Conservation (phyloP, 1,140 invertebrate genomes). For the Pachypsylla venusta region DNA sequence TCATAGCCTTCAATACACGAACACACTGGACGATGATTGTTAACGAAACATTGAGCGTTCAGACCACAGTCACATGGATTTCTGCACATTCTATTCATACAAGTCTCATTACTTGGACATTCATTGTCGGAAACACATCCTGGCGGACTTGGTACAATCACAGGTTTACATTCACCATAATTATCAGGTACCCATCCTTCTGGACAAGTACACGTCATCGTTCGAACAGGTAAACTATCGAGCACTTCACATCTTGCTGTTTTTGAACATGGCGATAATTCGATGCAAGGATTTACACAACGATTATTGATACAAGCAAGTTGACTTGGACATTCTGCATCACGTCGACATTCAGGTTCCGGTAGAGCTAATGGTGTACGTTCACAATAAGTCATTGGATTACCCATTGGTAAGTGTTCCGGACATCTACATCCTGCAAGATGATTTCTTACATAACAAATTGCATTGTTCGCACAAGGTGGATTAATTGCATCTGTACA, state of each 20-base stretch:
- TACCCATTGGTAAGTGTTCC: constrained; percentile 50
- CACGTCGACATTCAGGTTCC: constrained; percentile 56
- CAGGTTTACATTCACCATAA: constrained; percentile 54
- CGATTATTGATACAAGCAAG: constrained; percentile 61
- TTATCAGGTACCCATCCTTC: constrained; percentile 64
- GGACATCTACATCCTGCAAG: constrained; percentile 58
- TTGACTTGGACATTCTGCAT: constrained; percentile 61
- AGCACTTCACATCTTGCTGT: constrained; percentile 59
- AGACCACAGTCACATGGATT: constrained; percentile 76
- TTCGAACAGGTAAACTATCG: constrained; percentile 63
- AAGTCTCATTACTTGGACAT: constrained; percentile 59
- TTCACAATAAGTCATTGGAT: constrained; percentile 61
- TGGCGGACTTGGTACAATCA: constrained; percentile 45
- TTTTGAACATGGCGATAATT: constrained; percentile 51
- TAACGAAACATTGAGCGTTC: constrained; percentile 65
- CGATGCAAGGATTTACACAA: constrained; percentile 61
- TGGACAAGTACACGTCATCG: constrained; percentile 70
- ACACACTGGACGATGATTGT: constrained; percentile 70
- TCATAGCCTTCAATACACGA: constrained; percentile 65
- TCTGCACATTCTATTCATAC: constrained; percentile 67
- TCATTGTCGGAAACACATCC: constrained; percentile 65
- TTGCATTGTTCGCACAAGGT: constrained; percentile 59
- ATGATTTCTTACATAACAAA: constrained; percentile 62
- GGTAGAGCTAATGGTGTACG: constrained; percentile 30
- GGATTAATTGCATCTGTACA: constrained; percentile 42